Percentiles rank a stretch among this genome's conserved stretches.
Evolutionary conservation across 2,113 vertebrate species (phyloP).

Genomic region (cat (Felis catus)): DNA sequence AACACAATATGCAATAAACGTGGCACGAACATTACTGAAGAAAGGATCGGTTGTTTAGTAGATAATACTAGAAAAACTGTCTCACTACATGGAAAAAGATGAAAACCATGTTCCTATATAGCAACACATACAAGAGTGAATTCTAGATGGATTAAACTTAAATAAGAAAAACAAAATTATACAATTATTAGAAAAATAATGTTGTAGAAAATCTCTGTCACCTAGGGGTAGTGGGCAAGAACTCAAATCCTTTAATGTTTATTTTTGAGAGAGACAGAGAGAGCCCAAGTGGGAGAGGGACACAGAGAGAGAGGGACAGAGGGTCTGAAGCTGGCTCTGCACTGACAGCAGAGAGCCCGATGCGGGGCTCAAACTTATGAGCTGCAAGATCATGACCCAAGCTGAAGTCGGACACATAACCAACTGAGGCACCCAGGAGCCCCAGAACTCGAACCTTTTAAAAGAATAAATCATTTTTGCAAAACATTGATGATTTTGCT

Average conservation of each 20-base stretch:
- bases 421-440: background rate
- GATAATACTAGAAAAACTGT: background rate
- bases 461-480: conserved; percentile 9
- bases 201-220: background rate
- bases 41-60: background rate
- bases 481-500: conserved; percentile 17
- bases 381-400: background rate
- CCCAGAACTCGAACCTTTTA: background rate
- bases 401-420: background rate
- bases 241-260: background rate
- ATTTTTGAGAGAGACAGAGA: background rate
- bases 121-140: background rate
- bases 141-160: background rate
- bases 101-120: background rate
- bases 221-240: background rate
- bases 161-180: background rate
- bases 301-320: background rate
- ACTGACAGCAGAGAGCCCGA: too few species aligned
- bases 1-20: background rate
- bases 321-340: background rate
- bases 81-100: background rate
- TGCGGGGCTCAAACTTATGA: background rate
- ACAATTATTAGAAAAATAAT: background rate
- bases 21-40: background rate
- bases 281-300: too few species aligned